These are phyloP conservation scores for Calonectris borealis DNA, from an alignment of 2,113 vertebrate species.

Conservation along the genomic window DNA sequence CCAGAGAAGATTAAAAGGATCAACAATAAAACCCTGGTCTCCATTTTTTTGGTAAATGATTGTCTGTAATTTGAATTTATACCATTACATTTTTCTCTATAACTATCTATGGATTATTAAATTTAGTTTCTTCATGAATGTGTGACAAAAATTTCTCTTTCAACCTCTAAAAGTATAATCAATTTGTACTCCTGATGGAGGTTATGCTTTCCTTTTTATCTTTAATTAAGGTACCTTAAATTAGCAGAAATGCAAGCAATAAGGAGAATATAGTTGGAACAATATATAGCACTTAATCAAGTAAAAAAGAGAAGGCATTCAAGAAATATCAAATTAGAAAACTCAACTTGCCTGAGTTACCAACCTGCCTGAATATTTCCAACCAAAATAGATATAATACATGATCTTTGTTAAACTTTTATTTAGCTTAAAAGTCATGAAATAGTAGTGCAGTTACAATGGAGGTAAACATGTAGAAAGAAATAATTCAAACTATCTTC, in stretches of 20 bases:
- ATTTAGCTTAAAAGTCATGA: not conserved
- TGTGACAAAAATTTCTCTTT: not conserved
- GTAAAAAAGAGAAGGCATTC: not conserved
- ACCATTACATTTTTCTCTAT: not conserved
- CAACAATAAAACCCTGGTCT: not conserved
- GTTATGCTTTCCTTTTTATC: not conserved
- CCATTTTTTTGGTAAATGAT: not conserved
- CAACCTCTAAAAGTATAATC: not conserved
- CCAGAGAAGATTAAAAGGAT: not conserved
- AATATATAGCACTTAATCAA: not conserved
- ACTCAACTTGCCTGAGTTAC: not conserved
- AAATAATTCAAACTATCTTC: not conserved
- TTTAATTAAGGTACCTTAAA: slow-evolving; percentile 3
- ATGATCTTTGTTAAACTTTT: not conserved
- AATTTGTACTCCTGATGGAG: not conserved
- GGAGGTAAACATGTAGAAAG: not conserved
- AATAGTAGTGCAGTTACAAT: not conserved
- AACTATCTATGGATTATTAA: not conserved
- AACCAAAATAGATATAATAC: not conserved
- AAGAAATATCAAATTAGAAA: not conserved
- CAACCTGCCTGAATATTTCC: not conserved
- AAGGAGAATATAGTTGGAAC: not conserved
- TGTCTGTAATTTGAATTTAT: not conserved
- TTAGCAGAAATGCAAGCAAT: not conserved
- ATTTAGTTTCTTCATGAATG: not conserved